Evolutionary conservation across 2,797 vertebrate species (phyloP).

Genomic region (Sebastes taczanowskii): DNA sequence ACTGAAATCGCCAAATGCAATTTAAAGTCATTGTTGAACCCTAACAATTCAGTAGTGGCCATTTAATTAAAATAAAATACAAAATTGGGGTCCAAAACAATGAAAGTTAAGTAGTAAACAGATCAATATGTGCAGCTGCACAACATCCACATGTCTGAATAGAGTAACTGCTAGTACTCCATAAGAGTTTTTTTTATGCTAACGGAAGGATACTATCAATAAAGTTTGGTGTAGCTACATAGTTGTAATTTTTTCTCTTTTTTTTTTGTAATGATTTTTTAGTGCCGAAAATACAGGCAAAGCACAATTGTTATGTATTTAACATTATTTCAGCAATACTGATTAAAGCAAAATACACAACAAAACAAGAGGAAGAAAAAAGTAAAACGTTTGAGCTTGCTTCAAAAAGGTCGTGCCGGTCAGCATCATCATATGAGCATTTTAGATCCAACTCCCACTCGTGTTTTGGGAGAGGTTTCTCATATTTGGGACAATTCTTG

Average conservation of each 20-base stretch:
- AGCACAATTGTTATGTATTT: too few species aligned
- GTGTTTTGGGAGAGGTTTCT: too few species aligned
- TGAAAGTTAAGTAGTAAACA: neutral
- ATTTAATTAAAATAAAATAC: neutral
- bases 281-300: too few species aligned
- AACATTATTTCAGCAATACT: too few species aligned
- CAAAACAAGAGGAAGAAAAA: too few species aligned
- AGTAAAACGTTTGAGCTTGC: too few species aligned
- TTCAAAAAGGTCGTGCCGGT: fast-evolving
- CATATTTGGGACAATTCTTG: too few species aligned
- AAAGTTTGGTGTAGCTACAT: neutral
- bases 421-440: too few species aligned
- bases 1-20: neutral
- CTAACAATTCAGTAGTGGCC: neutral
- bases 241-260: neutral
- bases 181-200: neutral
- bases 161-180: too few species aligned
- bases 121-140: neutral
- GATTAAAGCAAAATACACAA: too few species aligned
- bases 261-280: too few species aligned
- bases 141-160: neutral
- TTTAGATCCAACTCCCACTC: too few species aligned
- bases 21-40: neutral
- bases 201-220: neutral
- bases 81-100: neutral